Base-by-base conservation (phyloP, 2,888 invertebrate genomes). In the Pollenia amentaria region DNA sequence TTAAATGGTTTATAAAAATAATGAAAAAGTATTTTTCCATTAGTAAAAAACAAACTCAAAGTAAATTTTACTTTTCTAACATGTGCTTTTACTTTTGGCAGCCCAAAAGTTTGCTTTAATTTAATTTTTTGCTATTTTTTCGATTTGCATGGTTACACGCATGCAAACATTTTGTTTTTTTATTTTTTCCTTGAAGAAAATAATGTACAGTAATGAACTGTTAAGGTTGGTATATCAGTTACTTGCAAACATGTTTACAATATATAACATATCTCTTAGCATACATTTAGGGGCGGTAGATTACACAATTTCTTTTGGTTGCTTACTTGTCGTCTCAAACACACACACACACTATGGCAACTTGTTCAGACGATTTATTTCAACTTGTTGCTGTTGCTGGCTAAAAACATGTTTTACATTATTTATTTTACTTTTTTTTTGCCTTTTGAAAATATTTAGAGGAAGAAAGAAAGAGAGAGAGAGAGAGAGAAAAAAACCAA, bases 351-450 rank as follows among this genome's bases (percentile, higher is more conserved):
- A 29, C 12, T 21, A 42, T 14, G 10, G 55, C 7, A 18, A 51
- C 12, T 51, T 51, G 6, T 64, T 57, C 42, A 57, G 44, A 73
- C 48, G 75, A 64, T 79, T 79, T 70, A 62, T 75, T 83, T 75
- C 70, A 76, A 86, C 86, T 86, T 86, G 86, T 86, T 86, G 86
- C 86, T 79, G 55, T n/a, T 40, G 44, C 3, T 65, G 29, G 29
- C 18, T 67, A 16, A 21, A 21, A 76, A 48, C 51, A 21, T 42
- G 12, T 46, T 16, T 29, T 29, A 29, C 29, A 29, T 29, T 29
- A 29, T 29, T 29, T 76, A 46, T 12, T 51, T 64, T 48, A 16
- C 4, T 11, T 60, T 57, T 46, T 60, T 55, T 12, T 65, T 44
- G 16, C 29, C n/a, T 51, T 51, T 51, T 12, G 6, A n/a, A 46